Base-by-base conservation (phyloP, 2,113 vertebrate genomes). In the Notechis scutatus region DNA sequence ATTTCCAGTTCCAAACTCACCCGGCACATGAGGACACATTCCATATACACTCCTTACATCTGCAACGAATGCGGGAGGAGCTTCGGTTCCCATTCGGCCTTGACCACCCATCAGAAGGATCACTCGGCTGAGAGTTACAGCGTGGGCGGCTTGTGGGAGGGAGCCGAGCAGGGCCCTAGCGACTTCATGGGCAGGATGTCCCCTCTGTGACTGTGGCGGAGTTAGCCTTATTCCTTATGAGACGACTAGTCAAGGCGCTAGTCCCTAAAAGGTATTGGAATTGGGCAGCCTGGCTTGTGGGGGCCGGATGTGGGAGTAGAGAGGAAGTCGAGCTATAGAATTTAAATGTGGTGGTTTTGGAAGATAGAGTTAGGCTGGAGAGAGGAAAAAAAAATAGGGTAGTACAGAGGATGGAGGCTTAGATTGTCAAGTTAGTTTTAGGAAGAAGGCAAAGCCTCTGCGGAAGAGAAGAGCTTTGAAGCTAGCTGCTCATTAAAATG, bases 1-100 rank as follows among this genome's bases (percentile, higher is more conserved):
- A 93, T 93, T 8, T 93, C 92, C 14, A 93, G 92, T 34, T 93
- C 92, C 29, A 93, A 93, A 34, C 92, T 93, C 29, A 93, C 92
- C 0, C 24, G 92, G 34, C 92, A 93, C 26, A 90, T 93, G 92
- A 52, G 92, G 18, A 93, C 92, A 12, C 92, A 93, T 24, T 42
- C 92, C 1, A 85, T 85, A 12, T 59, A 86, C 10, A 93, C 92
- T 1, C 92, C 92, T 2, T 93, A 93, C 56, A 93, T 93, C 92
- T 93, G 92, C 88, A 93, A 93, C 0, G 92, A 93, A 2, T 93
- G 92, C 1, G 92, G 92, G 42, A 61, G 89, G 88, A 93, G 92
- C 45, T 93, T 93, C 81, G 90, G 81, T 12, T 85, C 92, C 14
- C 92, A 93, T 23, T 86, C 88, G 0, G 59, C 42, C 23, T 89